These are phyloP conservation scores for Chondrosia reniformis DNA, from an alignment of 37 sponge, comb jelly and placozoan species.

Conservation along the genomic window DNA sequence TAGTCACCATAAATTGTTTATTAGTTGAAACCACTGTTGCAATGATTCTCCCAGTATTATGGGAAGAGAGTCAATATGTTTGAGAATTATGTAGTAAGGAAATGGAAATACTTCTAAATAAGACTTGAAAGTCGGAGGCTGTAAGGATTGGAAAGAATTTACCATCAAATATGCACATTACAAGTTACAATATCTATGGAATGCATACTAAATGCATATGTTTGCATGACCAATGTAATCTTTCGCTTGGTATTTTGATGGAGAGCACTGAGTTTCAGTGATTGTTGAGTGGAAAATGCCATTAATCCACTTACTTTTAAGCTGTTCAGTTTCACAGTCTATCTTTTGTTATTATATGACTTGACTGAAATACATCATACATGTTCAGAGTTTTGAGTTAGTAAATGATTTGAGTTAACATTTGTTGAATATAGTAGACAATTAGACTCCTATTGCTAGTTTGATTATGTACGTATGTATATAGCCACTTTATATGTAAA, in stretches of 20 bases:
- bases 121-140: conserved; percentile 60
- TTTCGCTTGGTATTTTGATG: conserved; percentile 60
- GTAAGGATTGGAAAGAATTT: background rate
- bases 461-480: too few species aligned
- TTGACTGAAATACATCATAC: too few species aligned
- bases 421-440: too few species aligned
- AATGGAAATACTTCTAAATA: conserved; percentile 98
- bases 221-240: background rate
- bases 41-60: conserved; percentile 82
- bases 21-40: conserved; percentile 91
- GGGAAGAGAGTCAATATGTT: conserved; percentile 79
- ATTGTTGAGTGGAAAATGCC: too few species aligned
- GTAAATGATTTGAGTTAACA: too few species aligned
- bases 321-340: too few species aligned
- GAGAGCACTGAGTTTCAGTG: conserved; percentile 83
- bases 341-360: too few species aligned
- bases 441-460: too few species aligned
- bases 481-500: too few species aligned
- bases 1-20: too few species aligned
- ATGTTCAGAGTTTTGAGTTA: too few species aligned
- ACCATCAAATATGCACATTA: background rate
- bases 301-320: too few species aligned
- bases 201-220: background rate
- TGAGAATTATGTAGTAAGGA: conserved; percentile 90
- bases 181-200: background rate